phyloP scores from a whole-genome alignment of 2,888 invertebrate species.

The Vanessa cardui region DNA sequence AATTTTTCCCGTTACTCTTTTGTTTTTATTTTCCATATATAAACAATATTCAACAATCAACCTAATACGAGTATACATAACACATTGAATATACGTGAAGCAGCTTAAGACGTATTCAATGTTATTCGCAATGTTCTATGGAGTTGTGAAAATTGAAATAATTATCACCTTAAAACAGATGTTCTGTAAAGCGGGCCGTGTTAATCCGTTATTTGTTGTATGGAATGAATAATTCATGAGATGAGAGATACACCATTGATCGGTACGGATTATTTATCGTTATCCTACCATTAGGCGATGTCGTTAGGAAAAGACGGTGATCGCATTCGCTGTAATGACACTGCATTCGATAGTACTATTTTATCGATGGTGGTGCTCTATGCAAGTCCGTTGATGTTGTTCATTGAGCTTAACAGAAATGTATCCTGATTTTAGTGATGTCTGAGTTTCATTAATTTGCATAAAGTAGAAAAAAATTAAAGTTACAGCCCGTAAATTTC shows the following conservation, averaged over 20 bases:
- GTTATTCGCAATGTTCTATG: not conserved
- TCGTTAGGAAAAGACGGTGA: slow-evolving; percentile 48
- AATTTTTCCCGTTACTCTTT: too few relatives aligned
- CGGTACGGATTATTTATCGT: slow-evolving; percentile 64
- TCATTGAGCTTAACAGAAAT: too few relatives aligned
- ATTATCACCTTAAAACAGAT: slow-evolving; percentile 30
- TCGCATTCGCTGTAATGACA: slow-evolving; percentile 15
- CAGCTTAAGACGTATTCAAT: too few relatives aligned
- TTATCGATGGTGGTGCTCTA: not conserved
- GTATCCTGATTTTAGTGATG: too few relatives aligned
- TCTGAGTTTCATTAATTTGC: too few relatives aligned
- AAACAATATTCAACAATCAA: too few relatives aligned
- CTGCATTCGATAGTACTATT: slow-evolving; percentile 15
- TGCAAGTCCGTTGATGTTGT: not conserved
- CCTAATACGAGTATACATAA: too few relatives aligned
- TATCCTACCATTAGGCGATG: slow-evolving; percentile 62
- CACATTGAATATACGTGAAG: too few relatives aligned
- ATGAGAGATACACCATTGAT: slow-evolving; percentile 57
- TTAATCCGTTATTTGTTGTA: slow-evolving; percentile 45
- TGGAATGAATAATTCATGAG: slow-evolving; percentile 67
- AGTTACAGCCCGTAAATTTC: too few relatives aligned
- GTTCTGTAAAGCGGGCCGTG: slow-evolving; percentile 19
- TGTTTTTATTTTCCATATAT: too few relatives aligned
- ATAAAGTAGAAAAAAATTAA: too few relatives aligned
- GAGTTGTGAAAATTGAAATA: slow-evolving; percentile 3